A percentile compares a stretch with the other conserved stretches of the same genome.
Conservation (phyloP, 2,797 vertebrate species). For the Diceros bicornis region DNA sequence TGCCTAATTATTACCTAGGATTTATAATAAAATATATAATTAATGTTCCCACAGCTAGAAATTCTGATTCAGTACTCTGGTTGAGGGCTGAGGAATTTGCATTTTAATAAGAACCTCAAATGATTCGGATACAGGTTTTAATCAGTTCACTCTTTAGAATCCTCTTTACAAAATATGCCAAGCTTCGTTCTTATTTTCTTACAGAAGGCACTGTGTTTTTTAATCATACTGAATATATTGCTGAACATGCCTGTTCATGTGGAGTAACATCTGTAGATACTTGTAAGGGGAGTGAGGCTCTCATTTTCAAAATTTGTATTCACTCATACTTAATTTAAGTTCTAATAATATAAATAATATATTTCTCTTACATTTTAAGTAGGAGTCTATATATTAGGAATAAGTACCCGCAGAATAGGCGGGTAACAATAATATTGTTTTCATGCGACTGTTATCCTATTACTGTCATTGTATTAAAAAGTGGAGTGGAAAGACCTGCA, state of each 20-base stretch:
- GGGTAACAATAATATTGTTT: neutral
- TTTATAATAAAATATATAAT: constrained; percentile 71
- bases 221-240: neutral
- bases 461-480: neutral
- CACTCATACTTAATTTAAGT: constrained; percentile 24
- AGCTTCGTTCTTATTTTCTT: constrained; percentile 37
- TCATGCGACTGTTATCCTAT: neutral
- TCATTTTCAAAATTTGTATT: constrained; percentile 44
- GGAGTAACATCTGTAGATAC: constrained; percentile 1
- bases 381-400: neutral
- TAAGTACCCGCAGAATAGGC: neutral
- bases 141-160: constrained; percentile 51
- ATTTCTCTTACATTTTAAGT: constrained; percentile 42
- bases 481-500: neutral
- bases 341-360: neutral
- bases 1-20: constrained; percentile 56
- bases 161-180: neutral
- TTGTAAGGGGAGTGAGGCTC: neutral
- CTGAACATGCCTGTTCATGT: neutral
- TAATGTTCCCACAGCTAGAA: constrained; percentile 34
- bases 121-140: constrained; percentile 63
- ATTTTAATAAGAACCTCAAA: constrained; percentile 69
- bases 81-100: constrained; percentile 60
- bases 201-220: neutral
- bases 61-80: constrained; percentile 63